Evolutionary conservation across 92 coral and sea anemone species (phyloP).

Genomic region (Montipora capitata): DNA sequence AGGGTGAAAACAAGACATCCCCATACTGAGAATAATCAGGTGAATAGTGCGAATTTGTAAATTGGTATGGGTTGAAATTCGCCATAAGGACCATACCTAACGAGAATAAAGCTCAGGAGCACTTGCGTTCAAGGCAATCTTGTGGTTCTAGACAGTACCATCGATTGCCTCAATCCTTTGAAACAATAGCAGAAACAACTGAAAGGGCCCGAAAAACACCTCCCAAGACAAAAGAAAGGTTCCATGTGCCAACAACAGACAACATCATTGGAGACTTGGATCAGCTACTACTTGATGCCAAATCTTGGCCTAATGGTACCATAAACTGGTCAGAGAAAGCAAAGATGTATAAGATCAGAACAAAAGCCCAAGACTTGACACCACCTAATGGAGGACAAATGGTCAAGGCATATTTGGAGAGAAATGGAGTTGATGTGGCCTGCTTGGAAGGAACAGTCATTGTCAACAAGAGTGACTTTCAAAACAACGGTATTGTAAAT

Average conservation of each 20-base stretch:
- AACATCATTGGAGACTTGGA: too few relatives aligned
- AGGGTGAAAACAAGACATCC: too few relatives aligned
- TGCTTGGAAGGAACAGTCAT: neutral
- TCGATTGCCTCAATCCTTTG: conserved; percentile 56
- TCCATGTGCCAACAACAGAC: conserved; percentile 22
- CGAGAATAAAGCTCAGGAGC: conserved; percentile 4
- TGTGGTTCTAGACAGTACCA: conserved; percentile 7
- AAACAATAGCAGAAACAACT: conserved; percentile 41
- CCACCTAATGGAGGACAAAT: conserved; percentile 22
- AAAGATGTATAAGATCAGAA: too few relatives aligned
- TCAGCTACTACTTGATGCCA: too few relatives aligned
- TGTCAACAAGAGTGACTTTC: neutral
- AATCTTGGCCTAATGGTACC: too few relatives aligned
- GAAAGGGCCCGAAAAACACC: conserved; percentile 48
- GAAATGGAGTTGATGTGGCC: conserved; percentile 28
- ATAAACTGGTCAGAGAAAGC: too few relatives aligned
- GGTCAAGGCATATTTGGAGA: conserved; percentile 27
- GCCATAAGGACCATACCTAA: too few relatives aligned
- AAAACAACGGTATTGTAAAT: too few relatives aligned
- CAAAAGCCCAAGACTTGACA: conserved; percentile 14
- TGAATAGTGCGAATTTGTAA: too few relatives aligned
- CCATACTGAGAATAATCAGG: too few relatives aligned
- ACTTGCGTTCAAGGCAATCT: conserved; percentile 40
- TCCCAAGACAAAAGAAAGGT: conserved; percentile 18
- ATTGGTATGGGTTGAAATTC: too few relatives aligned